Evolutionary conservation across 2,888 invertebrate genomes (phyloP).

Genomic region (Carcina quercana): DNA sequence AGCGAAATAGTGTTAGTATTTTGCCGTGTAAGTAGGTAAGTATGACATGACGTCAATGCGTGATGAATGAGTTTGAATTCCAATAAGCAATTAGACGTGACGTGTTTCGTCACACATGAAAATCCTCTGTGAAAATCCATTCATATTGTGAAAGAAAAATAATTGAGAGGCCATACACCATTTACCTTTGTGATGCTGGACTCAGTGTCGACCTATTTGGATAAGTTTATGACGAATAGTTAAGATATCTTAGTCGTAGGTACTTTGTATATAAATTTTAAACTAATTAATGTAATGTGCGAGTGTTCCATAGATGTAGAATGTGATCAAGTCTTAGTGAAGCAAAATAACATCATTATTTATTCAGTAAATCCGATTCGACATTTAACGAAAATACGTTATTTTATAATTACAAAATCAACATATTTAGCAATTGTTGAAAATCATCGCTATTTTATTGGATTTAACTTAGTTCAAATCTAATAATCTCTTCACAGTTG

Average conservation of each 20-base stretch:
- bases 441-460: no score
- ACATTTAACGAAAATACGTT: no score
- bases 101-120: slow-evolving; percentile 1
- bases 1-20: slow-evolving; percentile 23
- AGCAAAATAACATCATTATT: slow-evolving; percentile 32
- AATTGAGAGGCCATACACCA: slow-evolving; percentile 50
- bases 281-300: slow-evolving; percentile 67
- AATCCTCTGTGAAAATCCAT: slow-evolving; percentile 1
- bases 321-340: slow-evolving; percentile 59
- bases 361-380: slow-evolving; percentile 26
- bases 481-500: no score
- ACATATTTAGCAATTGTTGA: no score
- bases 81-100: no score
- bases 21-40: slow-evolving; percentile 24
- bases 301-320: slow-evolving; percentile 72
- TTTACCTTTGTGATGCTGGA: slow-evolving; percentile 32
- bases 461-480: no score
- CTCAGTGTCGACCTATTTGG: slow-evolving; percentile 35
- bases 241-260: slow-evolving; percentile 49
- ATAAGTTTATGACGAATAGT: slow-evolving; percentile 43
- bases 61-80: no score
- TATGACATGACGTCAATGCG: slow-evolving; percentile 11
- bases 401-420: no score
- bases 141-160: slow-evolving; percentile 23
- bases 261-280: slow-evolving; percentile 71